These are phyloP conservation scores for Myotis daubentonii DNA, from an alignment of 2,797 vertebrate genomes.

Conservation along the genomic window DNA sequence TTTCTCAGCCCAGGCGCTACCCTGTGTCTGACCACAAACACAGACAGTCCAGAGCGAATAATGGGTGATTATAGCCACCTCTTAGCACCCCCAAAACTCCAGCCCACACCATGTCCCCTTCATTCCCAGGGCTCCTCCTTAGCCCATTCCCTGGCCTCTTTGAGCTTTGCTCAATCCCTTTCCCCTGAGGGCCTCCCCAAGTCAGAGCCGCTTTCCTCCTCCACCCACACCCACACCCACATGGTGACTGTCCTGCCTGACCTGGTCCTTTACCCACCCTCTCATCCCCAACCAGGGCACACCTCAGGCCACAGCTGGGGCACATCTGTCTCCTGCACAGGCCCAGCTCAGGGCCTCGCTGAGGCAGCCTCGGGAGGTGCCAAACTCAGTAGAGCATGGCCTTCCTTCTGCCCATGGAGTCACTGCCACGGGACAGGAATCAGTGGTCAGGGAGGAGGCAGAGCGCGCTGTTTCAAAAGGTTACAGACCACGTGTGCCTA, in stretches of 20 bases:
- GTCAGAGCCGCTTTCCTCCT: background rate
- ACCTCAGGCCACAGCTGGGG: background rate
- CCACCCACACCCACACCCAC: fast-evolving
- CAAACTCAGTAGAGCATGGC: background rate
- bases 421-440: constrained; percentile 85
- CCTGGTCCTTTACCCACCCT: too few species aligned
- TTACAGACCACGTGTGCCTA: constrained; percentile 85
- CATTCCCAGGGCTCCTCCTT: background rate
- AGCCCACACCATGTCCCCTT: background rate
- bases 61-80: fast-evolving
- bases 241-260: fast-evolving
- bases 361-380: background rate
- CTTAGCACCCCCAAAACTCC: background rate
- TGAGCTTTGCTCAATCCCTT: background rate
- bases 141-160: background rate
- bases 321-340: background rate
- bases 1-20: background rate
- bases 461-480: constrained; percentile 86
- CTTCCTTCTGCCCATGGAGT: constrained; percentile 68
- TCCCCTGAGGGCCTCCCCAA: background rate
- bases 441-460: constrained; percentile 78
- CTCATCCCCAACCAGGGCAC: fast-evolving
- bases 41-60: background rate
- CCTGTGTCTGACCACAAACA: background rate
- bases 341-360: background rate